phyloP scores from a whole-genome alignment of 2,797 vertebrate genomes.

The Sardinella longiceps region DNA sequence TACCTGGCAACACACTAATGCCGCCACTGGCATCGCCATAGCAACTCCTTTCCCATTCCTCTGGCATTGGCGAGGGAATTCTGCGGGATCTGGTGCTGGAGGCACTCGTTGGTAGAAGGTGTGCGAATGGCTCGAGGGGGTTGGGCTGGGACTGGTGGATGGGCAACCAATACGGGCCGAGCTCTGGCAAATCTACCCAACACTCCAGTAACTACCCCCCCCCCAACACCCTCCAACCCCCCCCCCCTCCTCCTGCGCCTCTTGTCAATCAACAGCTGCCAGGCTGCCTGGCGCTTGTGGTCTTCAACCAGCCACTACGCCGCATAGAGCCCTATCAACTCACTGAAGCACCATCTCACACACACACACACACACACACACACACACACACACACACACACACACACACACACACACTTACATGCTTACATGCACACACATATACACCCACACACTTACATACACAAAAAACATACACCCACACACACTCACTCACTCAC shows the following conservation, averaged over 20 bases:
- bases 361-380: no score
- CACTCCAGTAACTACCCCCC: background rate
- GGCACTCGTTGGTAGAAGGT: slow-evolving; percentile 15
- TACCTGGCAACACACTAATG: slow-evolving; percentile 62
- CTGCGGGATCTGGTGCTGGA: background rate
- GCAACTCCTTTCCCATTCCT: slow-evolving; percentile 36
- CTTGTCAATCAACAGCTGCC: background rate
- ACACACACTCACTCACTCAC: no score
- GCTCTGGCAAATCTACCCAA: slow-evolving; percentile 14
- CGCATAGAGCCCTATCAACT: background rate
- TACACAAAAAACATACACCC: background rate
- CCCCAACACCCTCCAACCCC: no score
- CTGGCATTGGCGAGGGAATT: slow-evolving; percentile 25
- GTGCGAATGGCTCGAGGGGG: slow-evolving; percentile 22
- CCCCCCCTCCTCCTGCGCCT: no score
- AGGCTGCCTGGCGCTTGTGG: background rate
- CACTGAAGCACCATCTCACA: background rate
- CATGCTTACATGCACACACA: no score
- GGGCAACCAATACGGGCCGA: background rate
- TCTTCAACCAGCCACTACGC: background rate
- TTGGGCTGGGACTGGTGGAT: background rate
- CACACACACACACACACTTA: no score
- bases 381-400: no score
- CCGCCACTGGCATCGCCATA: slow-evolving; percentile 50
- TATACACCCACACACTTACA: no score